A percentile compares a stretch with the other conserved stretches of the same genome.
phyloP scores from a whole-genome alignment of 2,113 vertebrate genomes.

The Dolichallabes microphthalmus region DNA sequence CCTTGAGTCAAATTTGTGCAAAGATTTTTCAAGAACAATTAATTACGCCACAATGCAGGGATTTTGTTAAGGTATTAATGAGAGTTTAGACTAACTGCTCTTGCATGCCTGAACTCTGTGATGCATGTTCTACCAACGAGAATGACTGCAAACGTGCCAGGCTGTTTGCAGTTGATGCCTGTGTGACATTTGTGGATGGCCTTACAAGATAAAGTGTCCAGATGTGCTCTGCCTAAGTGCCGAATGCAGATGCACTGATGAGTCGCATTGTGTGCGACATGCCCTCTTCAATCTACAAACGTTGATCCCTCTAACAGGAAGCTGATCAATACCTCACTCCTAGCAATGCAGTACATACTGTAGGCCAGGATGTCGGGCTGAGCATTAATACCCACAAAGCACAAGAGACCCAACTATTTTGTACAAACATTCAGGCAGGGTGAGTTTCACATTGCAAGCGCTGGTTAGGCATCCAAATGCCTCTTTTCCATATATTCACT shows the following conservation, averaged over 20 bases:
- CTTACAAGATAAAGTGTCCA: neutral
- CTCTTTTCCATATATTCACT: no score
- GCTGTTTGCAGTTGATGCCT: neutral
- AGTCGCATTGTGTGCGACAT: neutral
- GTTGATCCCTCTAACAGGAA: neutral
- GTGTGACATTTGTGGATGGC: neutral
- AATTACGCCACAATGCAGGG: neutral
- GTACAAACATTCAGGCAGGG: neutral
- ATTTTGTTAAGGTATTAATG: neutral
- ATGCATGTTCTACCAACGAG: neutral
- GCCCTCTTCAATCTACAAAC: neutral
- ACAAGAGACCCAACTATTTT: neutral
- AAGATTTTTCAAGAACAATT: neutral
- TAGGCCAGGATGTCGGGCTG: neutral
- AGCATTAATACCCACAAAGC: neutral
- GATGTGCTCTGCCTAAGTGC: neutral
- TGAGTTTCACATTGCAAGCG: neutral
- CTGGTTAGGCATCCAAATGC: neutral
- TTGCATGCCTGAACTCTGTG: neutral
- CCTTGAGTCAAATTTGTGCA: neutral
- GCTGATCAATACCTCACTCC: neutral
- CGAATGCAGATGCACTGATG: constrained; percentile 1
- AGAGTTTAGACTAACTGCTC: neutral
- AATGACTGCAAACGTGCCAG: neutral
- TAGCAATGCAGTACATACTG: neutral